These are phyloP conservation scores for Mormyrops attenuatus DNA, from an alignment of 2,797 vertebrate species.

Conservation along the genomic window DNA sequence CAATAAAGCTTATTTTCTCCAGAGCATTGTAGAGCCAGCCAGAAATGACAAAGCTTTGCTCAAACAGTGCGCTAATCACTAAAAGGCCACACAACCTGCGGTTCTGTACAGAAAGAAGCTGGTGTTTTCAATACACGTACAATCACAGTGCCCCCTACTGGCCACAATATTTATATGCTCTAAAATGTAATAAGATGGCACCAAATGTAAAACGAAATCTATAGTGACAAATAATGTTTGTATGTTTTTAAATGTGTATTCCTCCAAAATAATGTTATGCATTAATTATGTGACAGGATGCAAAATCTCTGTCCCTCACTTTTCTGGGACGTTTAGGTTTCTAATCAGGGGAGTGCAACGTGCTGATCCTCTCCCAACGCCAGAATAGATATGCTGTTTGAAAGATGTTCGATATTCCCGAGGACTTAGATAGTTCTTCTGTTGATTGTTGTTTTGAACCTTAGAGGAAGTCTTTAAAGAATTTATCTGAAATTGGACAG, in stretches of 20 bases:
- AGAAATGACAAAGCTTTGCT: conserved; percentile 54
- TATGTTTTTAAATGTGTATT: neutral
- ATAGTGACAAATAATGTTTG: neutral
- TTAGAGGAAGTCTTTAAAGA: neutral
- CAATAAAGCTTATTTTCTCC: conserved; percentile 50
- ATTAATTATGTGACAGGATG: neutral
- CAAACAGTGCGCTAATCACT: conserved; percentile 52
- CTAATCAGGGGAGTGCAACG: neutral
- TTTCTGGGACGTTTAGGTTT: neutral
- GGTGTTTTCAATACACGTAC: neutral
- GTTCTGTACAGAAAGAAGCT: neutral
- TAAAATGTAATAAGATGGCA: neutral
- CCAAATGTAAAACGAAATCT: neutral
- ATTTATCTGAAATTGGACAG: neutral
- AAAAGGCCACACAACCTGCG: conserved; percentile 22
- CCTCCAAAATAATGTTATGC: neutral
- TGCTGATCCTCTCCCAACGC: neutral
- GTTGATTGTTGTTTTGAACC: neutral
- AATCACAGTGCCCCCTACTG: conserved; percentile 7
- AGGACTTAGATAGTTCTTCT: neutral
- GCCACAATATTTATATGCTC: neutral
- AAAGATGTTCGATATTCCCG: neutral
- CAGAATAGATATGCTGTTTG: neutral
- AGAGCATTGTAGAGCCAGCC: conserved; percentile 49
- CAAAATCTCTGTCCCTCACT: neutral